Conservation (phyloP, 1,140 invertebrate species). For the Drosophila equinoxialis region DNA sequence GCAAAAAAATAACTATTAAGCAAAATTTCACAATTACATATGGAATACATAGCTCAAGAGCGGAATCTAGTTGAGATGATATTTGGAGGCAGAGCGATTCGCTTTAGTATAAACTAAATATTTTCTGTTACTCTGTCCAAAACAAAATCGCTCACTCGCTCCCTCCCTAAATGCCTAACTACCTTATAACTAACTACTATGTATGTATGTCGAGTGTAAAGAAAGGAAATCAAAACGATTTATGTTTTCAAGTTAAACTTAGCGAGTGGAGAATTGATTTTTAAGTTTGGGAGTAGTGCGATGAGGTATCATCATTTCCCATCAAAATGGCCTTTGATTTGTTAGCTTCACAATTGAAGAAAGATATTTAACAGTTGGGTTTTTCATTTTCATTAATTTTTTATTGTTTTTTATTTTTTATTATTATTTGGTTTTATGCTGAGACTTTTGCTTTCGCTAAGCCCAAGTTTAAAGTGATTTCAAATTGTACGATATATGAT, state of each 20-base stretch:
- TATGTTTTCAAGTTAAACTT: not conserved
- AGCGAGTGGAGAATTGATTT: constrained; percentile 5
- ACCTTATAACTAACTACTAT: not conserved
- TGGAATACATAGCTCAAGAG: constrained; percentile 42
- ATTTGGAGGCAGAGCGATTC: constrained; percentile 26
- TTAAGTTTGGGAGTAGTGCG: not conserved
- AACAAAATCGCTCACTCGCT: constrained; percentile 31
- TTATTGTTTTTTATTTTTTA: constrained; percentile 19
- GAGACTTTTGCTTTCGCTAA: constrained; percentile 49
- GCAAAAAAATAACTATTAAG: constrained; percentile 6
- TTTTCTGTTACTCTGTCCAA: constrained; percentile 19
- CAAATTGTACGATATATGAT: constrained; percentile 69
- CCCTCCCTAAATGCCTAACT: constrained; percentile 14
- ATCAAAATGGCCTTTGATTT: constrained; percentile 53
- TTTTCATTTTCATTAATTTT: constrained; percentile 24
- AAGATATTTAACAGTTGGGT: not conserved
- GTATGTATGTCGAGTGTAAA: constrained; percentile 12
- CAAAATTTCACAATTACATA: constrained; percentile 21
- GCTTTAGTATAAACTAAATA: constrained; percentile 39
- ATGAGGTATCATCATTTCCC: constrained; percentile 25
- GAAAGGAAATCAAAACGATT: not conserved
- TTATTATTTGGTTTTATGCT: constrained; percentile 30
- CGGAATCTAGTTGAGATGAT: constrained; percentile 47
- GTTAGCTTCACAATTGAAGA: constrained; percentile 18
- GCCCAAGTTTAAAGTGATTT: constrained; percentile 66